Base-by-base conservation (phyloP, 2,888 invertebrate species). In the Diaphora mendica region DNA sequence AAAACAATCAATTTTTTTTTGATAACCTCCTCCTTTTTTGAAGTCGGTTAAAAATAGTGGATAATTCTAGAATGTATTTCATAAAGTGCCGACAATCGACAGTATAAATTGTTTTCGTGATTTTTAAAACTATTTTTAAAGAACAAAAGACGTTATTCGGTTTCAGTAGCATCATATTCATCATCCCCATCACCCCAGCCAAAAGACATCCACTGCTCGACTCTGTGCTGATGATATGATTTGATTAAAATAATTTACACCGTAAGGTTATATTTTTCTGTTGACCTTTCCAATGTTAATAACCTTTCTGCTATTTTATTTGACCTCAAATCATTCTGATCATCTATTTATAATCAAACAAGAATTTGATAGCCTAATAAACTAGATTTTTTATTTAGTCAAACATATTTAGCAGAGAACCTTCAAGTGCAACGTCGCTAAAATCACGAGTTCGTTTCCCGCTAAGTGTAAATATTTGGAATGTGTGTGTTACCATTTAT, bases 211-310 rank as follows among this genome's bases (percentile, higher is more conserved):
- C 39, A 11, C 11, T 39, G 39, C 39, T 39, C 9, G 11, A 39
- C 39, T 15, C n/a, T 44, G 48, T 48, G 7, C 4, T 48, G 30
- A 68, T 68, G 9, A 30, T 35, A 68, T 68, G n/a, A 55, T 68
- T 69, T 69, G 9, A 59, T 75, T 71, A 73, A 64, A 67, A 69
- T 69, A 26, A 39, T n/a, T 42, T 26, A n/a, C 26, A 26, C 15
- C 15, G 9, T 26, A 75, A 84, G 83, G 80, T 83, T 79, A 70
- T 44, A 51, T 75, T 44, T 72, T 70, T 62, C 33, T 67, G 20
- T 42, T 51, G 76, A 78, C 79, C 80, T 78, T 73, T 73, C 62
- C n/a, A 23, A 42, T 85, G 83, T 79, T 78, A 85, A 78, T 86
- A 82, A 85, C 73, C 81, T 83, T 75, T 76, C 55, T n/a, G 62